Evolutionary conservation across 64 coral and sea anemone genomes (phyloP), one percentile per base, ranked within the genome.

Genomic region (Stichodactyla helianthus): DNA sequence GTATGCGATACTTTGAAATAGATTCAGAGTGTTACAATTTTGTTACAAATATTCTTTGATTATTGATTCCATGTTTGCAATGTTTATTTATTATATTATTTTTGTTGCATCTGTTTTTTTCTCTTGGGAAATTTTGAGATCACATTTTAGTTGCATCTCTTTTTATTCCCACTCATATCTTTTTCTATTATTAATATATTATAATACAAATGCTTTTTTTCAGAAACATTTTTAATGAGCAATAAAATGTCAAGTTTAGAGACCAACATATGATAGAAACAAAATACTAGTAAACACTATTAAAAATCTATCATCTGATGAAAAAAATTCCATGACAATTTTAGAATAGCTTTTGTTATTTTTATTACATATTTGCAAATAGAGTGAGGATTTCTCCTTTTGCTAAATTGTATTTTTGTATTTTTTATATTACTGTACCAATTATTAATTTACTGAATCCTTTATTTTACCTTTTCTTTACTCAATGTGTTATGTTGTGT

Each of bases 201-300:
- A n/a, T 74, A 28, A 7, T 27, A 74, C 26, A 74, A 74, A 13
- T 74, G 8, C 26, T 71, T 74, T 13, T 74, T 28, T 11, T 74
- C 22, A 65, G 19, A 31, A 74, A 28, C 25, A 22, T 74, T 31
- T 31, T 27, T 74, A 74, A 74, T 31, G 68, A 74, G 68, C 22
- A 74, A 74, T 68, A 74, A 58, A n/a, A 31, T 74, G 68, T 74
- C 26, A 35, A 74, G 68, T 31, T 44, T 65, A n/a, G 62, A 63
- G 68, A 35, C 27, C 7, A 74, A 12, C 26, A 31, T 74, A 23
- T 7, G n/a, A 74, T 26, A 74, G 68, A 27, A 74, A 74, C 23
- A 27, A 71, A 31, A 31, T 9, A n/a, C n/a, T n/a, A n/a, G n/a
- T n/a, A 74, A 74, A 74, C 68, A 74, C 10, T 12, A 31, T 74